phyloP scores from a whole-genome alignment of 2,888 invertebrate species.

The Lycaena phlaeas region DNA sequence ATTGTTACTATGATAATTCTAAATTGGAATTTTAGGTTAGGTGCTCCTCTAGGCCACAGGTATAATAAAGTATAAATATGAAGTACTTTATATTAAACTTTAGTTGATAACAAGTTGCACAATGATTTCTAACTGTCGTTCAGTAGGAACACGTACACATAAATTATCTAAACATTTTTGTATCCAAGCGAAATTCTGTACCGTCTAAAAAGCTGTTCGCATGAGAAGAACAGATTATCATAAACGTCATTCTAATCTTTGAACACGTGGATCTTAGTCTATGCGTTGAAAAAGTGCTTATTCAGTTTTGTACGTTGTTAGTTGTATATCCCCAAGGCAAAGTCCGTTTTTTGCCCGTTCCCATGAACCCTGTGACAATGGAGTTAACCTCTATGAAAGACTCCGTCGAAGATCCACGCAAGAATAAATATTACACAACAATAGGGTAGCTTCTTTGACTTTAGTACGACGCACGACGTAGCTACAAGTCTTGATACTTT shows the following conservation, averaged over 20 bases:
- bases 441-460: conserved; percentile 70
- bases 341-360: conserved; percentile 66
- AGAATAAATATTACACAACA: conserved; percentile 69
- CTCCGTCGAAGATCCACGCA: conserved; percentile 56
- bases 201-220: conserved; percentile 25
- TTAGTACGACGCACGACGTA: no score
- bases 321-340: conserved; percentile 48
- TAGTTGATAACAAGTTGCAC: background rate
- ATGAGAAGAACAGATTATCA: conserved; percentile 46
- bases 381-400: conserved; percentile 64
- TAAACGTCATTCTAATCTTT: conserved; percentile 44
- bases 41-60: no score
- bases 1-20: no score
- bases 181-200: background rate
- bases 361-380: conserved; percentile 69
- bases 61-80: no score
- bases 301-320: conserved; percentile 54
- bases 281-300: conserved; percentile 63
- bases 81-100: conserved; percentile 1
- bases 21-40: no score
- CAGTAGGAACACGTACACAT: no score
- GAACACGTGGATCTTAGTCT: conserved; percentile 64
- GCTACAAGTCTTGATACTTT: conserved; percentile 42
- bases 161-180: no score
- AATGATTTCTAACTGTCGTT: conserved; percentile 2